Conservation (phyloP, 2,888 invertebrate genomes). For the Euzetes globulus region DNA sequence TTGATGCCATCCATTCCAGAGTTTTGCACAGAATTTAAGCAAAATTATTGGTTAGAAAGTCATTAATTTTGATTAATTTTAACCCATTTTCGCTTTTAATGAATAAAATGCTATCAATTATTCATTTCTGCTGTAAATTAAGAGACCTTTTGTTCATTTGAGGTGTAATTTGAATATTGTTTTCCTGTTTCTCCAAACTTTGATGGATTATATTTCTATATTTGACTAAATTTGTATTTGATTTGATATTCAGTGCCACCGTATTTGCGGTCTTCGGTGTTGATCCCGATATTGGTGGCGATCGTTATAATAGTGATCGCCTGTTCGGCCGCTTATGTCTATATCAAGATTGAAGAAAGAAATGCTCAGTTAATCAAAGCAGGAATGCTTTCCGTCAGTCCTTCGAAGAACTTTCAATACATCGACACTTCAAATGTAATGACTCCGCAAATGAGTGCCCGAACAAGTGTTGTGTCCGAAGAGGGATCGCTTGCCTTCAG, state of each 20-base stretch:
- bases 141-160: background rate
- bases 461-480: conserved; percentile 35
- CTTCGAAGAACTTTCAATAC: conserved; percentile 36
- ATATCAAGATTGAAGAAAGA: conserved; percentile 36
- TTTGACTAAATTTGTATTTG: background rate
- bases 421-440: conserved; percentile 5
- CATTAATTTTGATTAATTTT: background rate
- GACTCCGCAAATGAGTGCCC: background rate
- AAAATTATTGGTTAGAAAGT: no score
- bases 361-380: conserved; percentile 31
- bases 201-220: background rate
- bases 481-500: conserved; percentile 34
- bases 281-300: conserved; percentile 35
- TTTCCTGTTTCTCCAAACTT: no score
- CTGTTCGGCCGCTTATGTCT: conserved; percentile 35
- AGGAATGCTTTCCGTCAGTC: conserved; percentile 32
- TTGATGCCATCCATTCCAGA: no score
- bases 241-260: conserved; percentile 28
- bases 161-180: background rate
- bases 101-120: background rate
- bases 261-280: conserved; percentile 33
- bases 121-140: background rate
- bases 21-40: no score
- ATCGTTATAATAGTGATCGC: conserved; percentile 37
- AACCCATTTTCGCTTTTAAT: background rate